Evolutionary conservation across 2,113 vertebrate genomes (phyloP), one percentile per base, ranked within the genome.

Genomic region (Seriola rivoliana): DNA sequence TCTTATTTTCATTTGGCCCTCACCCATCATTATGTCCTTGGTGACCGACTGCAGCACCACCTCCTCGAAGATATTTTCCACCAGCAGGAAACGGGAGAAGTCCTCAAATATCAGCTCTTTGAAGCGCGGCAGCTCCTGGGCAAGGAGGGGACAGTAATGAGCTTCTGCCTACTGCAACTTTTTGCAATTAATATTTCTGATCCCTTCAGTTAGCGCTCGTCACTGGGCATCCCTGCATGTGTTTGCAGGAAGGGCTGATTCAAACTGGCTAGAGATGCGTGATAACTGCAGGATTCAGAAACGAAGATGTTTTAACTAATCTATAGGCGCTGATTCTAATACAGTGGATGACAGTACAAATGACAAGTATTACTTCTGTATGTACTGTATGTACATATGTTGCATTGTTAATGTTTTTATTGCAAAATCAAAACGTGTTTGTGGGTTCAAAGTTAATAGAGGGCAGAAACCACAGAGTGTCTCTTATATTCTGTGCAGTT

Each of bases 21-120:
- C 85, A 99, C 98, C 98, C 95, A 97, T 97, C 95, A 97, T 96
- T 76, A 99, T 99, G 89, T 99, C 98, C 85, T 98, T 99, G 94
- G 96, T 96, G 85, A 99, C 97, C 0, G 97, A 97, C 92, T 99
- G 98, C 8, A 99, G 93, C 80, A 99, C 97, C 8, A 97, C 96
- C 92, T 99, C 98, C 89, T 99, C 98, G 0, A 97, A 99, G 0
- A 97, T 94, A 87, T 97, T 99, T 81, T 99, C 97, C 88, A 99
- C 97, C 85, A 98, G 93, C 81, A 99, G 96, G 92, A 98, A 99
- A 59, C 84, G 95, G 71, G 97, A 96, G 17, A 97, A 97, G 90
- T 99, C 98, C 91, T 98, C 98, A 0, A 99, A 99, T 94, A 99
- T 99, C 46, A 99, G 92, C 93, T 99, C 98, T 89, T 97, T 95